Evolutionary conservation across 2,888 invertebrate species (phyloP), one percentile per base, ranked within the genome.

Genomic region (Unio pictorum): DNA sequence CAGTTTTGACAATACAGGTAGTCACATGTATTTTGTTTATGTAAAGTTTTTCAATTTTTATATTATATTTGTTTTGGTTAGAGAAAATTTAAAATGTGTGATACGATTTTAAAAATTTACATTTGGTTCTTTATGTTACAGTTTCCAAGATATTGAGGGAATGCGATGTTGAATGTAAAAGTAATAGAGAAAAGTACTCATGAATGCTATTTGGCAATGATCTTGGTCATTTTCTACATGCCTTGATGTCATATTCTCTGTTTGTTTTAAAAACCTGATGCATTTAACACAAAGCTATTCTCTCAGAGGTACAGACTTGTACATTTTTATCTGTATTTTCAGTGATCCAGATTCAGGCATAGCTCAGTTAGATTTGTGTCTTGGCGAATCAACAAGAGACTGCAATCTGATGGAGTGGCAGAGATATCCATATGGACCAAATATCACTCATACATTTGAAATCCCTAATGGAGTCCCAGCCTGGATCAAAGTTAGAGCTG

Each of bases 261-360:
- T 3, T 45, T 45, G 45, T 45, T 45, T 45, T 15, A 15, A 45
- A 45, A 45, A 15, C 45, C 45, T 45, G 45, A 45, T 15, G 11
- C 45, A 45, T 45, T 45, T 45, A 45, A 45, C 4, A 45, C 15
- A 45, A 45, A 45, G 45, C 45, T 45, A 45, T 45, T 5, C 8
- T 34, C 45, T 15, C 26, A 30, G n/a, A 56, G 30, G 17, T 56
- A 28, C 23, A 20, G 55, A 28, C 15, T 56, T 65, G 7, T 57
- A 45, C 55, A 2, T 55, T n/a, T 64, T 45, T 54, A 55, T 64
- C 34, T 55, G 1, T 45, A 64, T 55, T 65, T 80, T 15, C 74
- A 84, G 86, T 5, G 85, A 85, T 70, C 79, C 81, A 11, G 74
- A 84, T 11, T 86, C 86, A 11, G 83, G 78, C 23, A 68, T 86